A percentile compares a stretch with the other conserved stretches of the same genome.
Evolutionary conservation across 1,140 invertebrate genomes (phyloP).

Genomic region (Andrena cerasifolii): DNA sequence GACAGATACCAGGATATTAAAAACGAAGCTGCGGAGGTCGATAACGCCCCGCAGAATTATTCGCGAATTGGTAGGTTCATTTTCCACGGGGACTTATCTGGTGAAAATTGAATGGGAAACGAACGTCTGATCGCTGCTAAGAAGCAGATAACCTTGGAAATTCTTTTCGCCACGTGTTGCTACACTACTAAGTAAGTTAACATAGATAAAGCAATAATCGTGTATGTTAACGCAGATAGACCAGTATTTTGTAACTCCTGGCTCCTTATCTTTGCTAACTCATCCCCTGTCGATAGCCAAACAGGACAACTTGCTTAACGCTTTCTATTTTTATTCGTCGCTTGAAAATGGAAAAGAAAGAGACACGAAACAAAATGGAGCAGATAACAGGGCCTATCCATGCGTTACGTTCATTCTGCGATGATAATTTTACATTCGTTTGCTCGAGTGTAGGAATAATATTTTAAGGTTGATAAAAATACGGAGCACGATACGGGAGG

Average conservation of each 20-base stretch:
- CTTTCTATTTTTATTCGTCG: not conserved
- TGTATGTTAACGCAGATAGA: not conserved
- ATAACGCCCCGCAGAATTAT: not conserved
- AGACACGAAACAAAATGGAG: too few species aligned
- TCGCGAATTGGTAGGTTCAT: not conserved
- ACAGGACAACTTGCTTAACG: too few species aligned
- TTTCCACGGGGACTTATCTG: not conserved
- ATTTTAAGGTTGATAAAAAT: too few species aligned
- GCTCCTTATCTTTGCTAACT: not conserved
- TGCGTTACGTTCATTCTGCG: too few species aligned
- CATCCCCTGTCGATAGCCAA: too few species aligned
- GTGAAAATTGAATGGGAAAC: not conserved
- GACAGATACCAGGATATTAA: slow-evolving; percentile 17
- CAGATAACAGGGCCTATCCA: too few species aligned
- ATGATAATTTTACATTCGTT: too few species aligned
- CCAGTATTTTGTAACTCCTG: not conserved
- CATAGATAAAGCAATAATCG: not conserved
- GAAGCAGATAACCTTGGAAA: not conserved
- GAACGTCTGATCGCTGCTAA: not conserved
- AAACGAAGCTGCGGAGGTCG: not conserved
- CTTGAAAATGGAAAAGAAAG: too few species aligned
- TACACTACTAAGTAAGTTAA: not conserved
- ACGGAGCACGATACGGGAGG: too few species aligned
- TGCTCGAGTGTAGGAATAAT: too few species aligned
- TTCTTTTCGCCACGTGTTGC: not conserved